These are phyloP conservation scores for Blomia tropicalis DNA, from an alignment of 2,888 invertebrate species.

Conservation along the genomic window DNA sequence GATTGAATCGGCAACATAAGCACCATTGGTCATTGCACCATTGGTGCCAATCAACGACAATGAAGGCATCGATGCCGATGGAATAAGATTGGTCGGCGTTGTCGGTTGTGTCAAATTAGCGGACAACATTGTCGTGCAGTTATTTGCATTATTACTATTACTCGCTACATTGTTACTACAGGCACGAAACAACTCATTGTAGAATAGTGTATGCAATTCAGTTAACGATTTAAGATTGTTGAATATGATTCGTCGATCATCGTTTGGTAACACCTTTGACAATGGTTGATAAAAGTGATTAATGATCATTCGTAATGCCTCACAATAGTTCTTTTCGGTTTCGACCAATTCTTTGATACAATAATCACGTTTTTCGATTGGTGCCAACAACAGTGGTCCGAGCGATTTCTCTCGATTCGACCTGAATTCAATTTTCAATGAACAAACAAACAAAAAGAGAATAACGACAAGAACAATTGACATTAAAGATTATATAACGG, in stretches of 20 bases:
- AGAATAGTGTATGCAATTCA: constrained; percentile 68
- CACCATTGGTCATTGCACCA: constrained; percentile 9
- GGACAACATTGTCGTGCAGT: background rate
- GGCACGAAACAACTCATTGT: constrained; percentile 60
- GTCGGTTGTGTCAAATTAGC: background rate
- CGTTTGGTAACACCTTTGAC: constrained; percentile 49
- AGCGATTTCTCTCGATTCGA: background rate
- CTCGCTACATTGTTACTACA: too few relatives aligned
- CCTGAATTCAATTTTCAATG: background rate
- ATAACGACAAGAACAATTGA: background rate
- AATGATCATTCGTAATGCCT: constrained; percentile 66
- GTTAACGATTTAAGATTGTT: constrained; percentile 71
- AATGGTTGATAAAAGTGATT: constrained; percentile 43
- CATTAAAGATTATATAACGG: background rate
- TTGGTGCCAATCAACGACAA: constrained; percentile 1
- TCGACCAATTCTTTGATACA: constrained; percentile 64
- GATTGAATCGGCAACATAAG: background rate
- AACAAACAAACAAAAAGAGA: too few relatives aligned
- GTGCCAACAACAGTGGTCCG: constrained; percentile 26
- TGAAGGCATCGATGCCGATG: constrained; percentile 2
- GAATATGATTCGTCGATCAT: constrained; percentile 65
- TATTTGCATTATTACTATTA: constrained; percentile 34
- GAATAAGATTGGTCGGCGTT: constrained; percentile 3
- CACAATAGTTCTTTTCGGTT: constrained; percentile 90
- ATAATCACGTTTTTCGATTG: constrained; percentile 69